Evolutionary conservation across 2,888 invertebrate genomes (phyloP), one percentile per base, ranked within the genome.

Genomic region (Orthonychiurus folsomi): DNA sequence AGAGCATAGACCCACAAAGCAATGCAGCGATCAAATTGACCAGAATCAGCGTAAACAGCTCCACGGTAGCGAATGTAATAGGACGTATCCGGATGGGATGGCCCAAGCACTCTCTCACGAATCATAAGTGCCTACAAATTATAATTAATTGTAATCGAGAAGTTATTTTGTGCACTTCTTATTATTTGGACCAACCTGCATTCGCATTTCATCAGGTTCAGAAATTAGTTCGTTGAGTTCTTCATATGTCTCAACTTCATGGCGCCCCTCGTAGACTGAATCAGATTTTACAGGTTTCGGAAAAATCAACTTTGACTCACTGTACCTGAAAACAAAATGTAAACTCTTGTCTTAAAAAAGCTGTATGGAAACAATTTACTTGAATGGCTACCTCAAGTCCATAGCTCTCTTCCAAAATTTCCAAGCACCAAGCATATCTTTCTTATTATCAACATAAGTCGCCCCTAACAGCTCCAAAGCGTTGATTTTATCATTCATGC

Each of bases 1-100:
- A 96, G 81, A 27, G 95, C 95, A 80, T 96, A 94, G 79, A 92
- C 91, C 96, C 96, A 96, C 68, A 96, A 82, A 74, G 89, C 87
- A 69, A 95, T 91, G 79, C 95, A 96, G 20, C 81, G 75, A 61
- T 86, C 84, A 80, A 94, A 95, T 74, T 93, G 89, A 1, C 95
- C 92, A 68, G 91, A 88, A 79, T 95, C 95, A 50, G 95, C 95
- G 80, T 94, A 95, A 68, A 94, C 86, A 0, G 92, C 92, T 65
- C 92, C 92, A 74, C 93, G 83, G 79, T 92, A 94, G 21, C 95
- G 84, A 72, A 96, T 93, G 79, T 93, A 95, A 80, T 95, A 95
- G 74, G 92, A 91, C 54, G 95, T 95, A 79, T 95, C 94, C 0
- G 95, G 94, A 83, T 96, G 95, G 9, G 92, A 93, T 1, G 94